Base-by-base conservation (phyloP, 2,113 vertebrate species). In the Chaetorhynchus papuensis region DNA sequence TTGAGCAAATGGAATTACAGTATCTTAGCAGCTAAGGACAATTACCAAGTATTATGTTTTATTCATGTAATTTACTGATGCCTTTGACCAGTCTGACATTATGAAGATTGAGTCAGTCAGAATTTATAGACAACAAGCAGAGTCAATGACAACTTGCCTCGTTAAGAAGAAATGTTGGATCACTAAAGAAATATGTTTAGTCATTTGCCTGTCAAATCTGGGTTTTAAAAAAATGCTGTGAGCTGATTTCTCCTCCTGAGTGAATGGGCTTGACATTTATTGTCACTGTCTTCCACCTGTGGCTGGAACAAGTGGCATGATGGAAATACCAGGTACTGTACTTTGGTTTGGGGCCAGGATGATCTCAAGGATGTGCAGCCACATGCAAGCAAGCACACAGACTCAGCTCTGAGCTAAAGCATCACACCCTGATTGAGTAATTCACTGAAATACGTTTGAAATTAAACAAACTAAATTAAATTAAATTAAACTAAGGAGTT, bases 41-140 rank as follows among this genome's bases (percentile, higher is more conserved):
- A 97, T 95, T 91, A 95, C 69, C n/a, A 83, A 90, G 82, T 81
- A 87, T 87, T 86, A 97, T 92, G 93, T 96, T 97, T 96, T 96
- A 96, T 97, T 96, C 94, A 97, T 97, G 93, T 89, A 94, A 96
- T 97, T 97, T 96, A 82, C 93, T 94, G 94, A 97, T 97, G 90
- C 52, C 89, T 97, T 95, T 97, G 96, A 94, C 96, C 94, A 93
- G 78, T 52, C 63, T 97, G 96, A 97, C 96, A 94, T 97, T 95
- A 97, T 57, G 87, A 96, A 96, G 89, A 97, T 89, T 93, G 89
- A 97, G 91, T 91, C 89, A 90, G 87, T 89, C 89, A 93, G 92
- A 91, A 97, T 96, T 96, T 96, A 94, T 49, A 95, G 95, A 97
- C 91, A 97, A 94, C 94, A 96, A 95, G 87, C 92, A 94, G 50